Conservation (phyloP, 1,140 invertebrate genomes). For the Solen grandis region DNA sequence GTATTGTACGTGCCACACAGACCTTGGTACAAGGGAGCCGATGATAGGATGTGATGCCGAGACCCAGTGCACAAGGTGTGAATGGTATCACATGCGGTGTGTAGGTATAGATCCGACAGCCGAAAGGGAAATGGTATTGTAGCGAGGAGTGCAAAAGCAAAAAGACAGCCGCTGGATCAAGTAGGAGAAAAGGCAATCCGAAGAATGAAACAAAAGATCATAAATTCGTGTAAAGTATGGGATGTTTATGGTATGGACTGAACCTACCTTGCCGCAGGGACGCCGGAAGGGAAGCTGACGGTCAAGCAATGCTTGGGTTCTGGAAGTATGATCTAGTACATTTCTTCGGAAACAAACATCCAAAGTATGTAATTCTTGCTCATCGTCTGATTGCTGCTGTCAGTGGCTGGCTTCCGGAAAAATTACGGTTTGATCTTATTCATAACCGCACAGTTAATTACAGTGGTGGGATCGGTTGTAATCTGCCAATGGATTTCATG, state of each 20-base stretch:
- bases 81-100: conserved; percentile 39
- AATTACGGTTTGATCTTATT: conserved; percentile 34
- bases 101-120: background rate
- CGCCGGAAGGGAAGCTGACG: conserved; percentile 59
- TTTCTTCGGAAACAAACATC: conserved; percentile 46
- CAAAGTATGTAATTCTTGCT: conserved; percentile 52
- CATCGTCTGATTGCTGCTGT: conserved; percentile 54
- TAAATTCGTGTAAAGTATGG: conserved; percentile 24
- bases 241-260: conserved; percentile 51
- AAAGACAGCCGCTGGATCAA: background rate
- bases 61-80: background rate
- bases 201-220: conserved; percentile 1
- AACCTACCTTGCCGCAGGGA: conserved; percentile 58
- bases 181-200: background rate
- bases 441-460: conserved; percentile 57
- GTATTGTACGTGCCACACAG: conserved; percentile 3
- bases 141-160: conserved; percentile 11
- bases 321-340: conserved; percentile 55
- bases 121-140: conserved; percentile 32
- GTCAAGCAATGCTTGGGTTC: conserved; percentile 51
- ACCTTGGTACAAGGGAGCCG: background rate
- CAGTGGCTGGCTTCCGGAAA: conserved; percentile 41
- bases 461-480: conserved; percentile 51
- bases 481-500: conserved; percentile 48
- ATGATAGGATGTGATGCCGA: conserved; percentile 13